A percentile compares a stretch with the other conserved stretches of the same genome.
These are phyloP conservation scores for Aethes cnicana DNA, from an alignment of 2,888 invertebrate genomes.

Conservation along the genomic window DNA sequence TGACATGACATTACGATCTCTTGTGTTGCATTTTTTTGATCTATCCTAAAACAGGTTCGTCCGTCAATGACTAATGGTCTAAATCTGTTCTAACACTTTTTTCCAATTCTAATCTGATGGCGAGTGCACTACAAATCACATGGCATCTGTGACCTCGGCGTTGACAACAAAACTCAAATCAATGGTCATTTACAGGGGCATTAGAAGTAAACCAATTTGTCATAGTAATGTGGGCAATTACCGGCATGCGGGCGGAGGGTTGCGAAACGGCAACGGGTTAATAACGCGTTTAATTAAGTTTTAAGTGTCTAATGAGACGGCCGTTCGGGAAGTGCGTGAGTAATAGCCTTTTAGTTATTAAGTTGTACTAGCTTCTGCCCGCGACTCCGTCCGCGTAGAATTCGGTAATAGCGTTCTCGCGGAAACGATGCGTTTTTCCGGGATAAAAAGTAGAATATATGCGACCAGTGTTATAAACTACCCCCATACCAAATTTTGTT, in stretches of 20 bases:
- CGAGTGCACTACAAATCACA: conserved; percentile 4
- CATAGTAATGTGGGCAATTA: conserved; percentile 79
- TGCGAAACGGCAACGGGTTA: conserved; percentile 52
- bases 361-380: neutral
- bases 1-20: no score
- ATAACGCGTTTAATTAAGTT: conserved; percentile 63
- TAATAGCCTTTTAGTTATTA: neutral
- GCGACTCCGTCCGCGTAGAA: neutral
- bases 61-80: no score
- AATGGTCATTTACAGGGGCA: conserved; percentile 1
- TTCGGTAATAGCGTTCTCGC: no score
- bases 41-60: no score
- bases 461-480: no score
- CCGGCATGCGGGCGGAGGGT: conserved; percentile 63
- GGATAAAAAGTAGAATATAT: no score
- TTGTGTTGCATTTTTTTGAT: no score
- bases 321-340: conserved; percentile 5
- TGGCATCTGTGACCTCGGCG: neutral
- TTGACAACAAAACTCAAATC: conserved; percentile 9
- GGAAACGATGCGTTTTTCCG: no score
- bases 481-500: no score
- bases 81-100: no score
- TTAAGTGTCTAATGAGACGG: conserved; percentile 44
- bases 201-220: conserved; percentile 74
- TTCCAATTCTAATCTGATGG: no score